Percentiles rank a stretch among this genome's conserved stretches.
These are phyloP conservation scores for Pecten maximus DNA, from an alignment of 2,888 invertebrate genomes.

Conservation along the genomic window DNA sequence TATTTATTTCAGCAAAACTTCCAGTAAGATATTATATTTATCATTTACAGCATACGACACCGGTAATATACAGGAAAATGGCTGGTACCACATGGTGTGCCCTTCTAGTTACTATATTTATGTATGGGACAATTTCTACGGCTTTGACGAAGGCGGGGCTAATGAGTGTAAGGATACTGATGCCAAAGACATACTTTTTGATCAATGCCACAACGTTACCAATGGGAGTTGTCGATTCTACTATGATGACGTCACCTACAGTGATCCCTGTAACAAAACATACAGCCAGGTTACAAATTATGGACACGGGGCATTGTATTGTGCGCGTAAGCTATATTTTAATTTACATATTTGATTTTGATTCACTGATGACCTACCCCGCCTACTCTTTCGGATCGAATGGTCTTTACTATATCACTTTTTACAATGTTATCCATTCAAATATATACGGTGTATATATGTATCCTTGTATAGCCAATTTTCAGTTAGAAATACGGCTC, in stretches of 20 bases:
- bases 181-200: background rate
- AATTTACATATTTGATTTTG: background rate
- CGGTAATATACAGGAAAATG: background rate
- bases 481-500: too few species aligned
- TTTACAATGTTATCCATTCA: too few species aligned
- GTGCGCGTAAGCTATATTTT: background rate
- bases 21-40: background rate
- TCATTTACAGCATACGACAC: background rate
- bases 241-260: background rate
- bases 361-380: too few species aligned
- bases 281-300: background rate
- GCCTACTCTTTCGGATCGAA: too few species aligned
- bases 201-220: background rate
- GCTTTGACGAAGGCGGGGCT: background rate
- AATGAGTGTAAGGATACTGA: background rate
- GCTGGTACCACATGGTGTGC: conserved; percentile 21
- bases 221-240: background rate
- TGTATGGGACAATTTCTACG: background rate
- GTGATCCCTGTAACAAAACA: background rate
- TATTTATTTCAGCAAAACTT: background rate
- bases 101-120: background rate
- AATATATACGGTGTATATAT: too few species aligned
- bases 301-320: background rate
- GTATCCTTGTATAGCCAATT: too few species aligned
- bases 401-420: too few species aligned